phyloP scores from a whole-genome alignment of 1,140 invertebrate genomes.

The Penaeus chinensis region DNA sequence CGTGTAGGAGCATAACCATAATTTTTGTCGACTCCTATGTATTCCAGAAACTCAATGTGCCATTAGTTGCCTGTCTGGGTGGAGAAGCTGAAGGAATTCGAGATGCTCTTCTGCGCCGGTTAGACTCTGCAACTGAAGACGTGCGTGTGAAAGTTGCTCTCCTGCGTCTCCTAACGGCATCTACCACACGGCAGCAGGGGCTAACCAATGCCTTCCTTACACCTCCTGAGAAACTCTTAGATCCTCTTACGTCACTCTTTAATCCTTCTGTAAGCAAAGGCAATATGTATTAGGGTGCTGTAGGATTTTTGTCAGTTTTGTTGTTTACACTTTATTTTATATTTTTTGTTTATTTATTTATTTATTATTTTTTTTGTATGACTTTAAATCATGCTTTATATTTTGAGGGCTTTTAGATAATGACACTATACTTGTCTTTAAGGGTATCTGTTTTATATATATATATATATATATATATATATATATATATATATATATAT shows the following conservation, averaged over 20 bases:
- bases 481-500: too few relatives aligned
- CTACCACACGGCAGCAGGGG: constrained; percentile 49
- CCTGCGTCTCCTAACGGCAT: constrained; percentile 42
- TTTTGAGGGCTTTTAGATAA: too few relatives aligned
- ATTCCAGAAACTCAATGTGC: constrained; percentile 60
- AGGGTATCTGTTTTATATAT: too few relatives aligned
- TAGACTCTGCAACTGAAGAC: constrained; percentile 60
- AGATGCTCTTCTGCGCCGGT: constrained; percentile 54
- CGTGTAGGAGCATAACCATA: too few relatives aligned
- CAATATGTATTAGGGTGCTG: too few relatives aligned
- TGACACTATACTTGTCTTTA: too few relatives aligned
- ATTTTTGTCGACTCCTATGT: background rate
- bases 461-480: too few relatives aligned
- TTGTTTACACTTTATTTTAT: background rate
- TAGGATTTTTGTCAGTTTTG: background rate
- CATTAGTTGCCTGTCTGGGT: constrained; percentile 61
- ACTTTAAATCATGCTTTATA: too few relatives aligned
- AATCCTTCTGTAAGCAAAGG: constrained; percentile 21
- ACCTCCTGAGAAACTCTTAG: constrained; percentile 46
- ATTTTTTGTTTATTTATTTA: background rate
- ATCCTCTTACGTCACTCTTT: constrained; percentile 40
- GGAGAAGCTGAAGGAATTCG: constrained; percentile 59
- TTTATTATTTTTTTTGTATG: too few relatives aligned
- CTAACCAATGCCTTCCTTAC: constrained; percentile 56
- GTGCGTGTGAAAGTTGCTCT: constrained; percentile 71